Base-by-base conservation (phyloP, 2,113 vertebrate species). In the Eubucco bourcierii region DNA sequence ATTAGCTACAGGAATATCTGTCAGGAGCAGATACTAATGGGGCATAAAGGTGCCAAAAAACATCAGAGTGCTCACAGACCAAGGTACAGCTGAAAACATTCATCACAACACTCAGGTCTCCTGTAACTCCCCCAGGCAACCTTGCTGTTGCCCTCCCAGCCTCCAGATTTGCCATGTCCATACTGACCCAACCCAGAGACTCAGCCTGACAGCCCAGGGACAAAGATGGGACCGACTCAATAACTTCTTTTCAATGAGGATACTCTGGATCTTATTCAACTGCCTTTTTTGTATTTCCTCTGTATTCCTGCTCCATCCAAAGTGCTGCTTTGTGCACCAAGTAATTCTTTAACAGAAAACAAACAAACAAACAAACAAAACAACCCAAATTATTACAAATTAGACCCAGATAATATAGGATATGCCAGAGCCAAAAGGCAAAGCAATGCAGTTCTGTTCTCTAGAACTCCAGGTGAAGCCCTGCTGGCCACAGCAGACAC, bases 141-240 rank as follows among this genome's bases (percentile, higher is more conserved):
- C 4, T 3, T 9, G 63, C 47, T 53, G 50, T 73, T 68, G 34
- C 60, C 27, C 8, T 37, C 41, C 13, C 31, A 23, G 76, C 60
- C 77, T 63, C 31, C 20, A 39, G 52, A 25, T 31, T 61, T 2
- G 0, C 29, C 24, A 24, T 24, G 58, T n/a, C 47, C 5, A 4
- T 13, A 17, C 63, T 53, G 28, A 53, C 75, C 65, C 31, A 44
- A 18, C 29, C 53, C 37, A 68, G 37, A 55, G 37, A 44, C 18
- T 41, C 73, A 31, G 8, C 15, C 19, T 0, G 0, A 56, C 66
- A 67, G 34, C 17, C 73, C 34, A n/a, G 50, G n/a, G 37, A 63
- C n/a, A 74, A 53, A 83, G 4, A 46, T 0, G 2, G 33, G 25
- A 60, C 18, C 2, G 1, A 50, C 8, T 23, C 39, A 8, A 3